Base-by-base conservation (phyloP, 2,888 invertebrate species). In the Litoditis marina region DNA sequence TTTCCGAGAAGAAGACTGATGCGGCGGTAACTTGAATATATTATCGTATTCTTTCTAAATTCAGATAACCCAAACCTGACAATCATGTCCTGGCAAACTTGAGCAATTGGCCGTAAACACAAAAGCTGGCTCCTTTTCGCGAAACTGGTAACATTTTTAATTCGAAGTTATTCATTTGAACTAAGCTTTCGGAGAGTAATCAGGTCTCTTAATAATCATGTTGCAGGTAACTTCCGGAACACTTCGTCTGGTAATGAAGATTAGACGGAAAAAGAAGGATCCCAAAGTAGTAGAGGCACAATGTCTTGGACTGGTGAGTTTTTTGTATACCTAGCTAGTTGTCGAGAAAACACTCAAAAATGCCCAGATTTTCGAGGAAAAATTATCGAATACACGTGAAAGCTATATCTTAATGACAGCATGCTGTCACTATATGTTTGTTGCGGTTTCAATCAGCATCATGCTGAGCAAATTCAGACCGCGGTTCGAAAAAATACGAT, bases 181-280 rank as follows among this genome's bases (percentile, higher is more conserved):
- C n/a, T n/a, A n/a, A n/a, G n/a, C n/a, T n/a, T n/a, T n/a, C n/a
- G n/a, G n/a, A n/a, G n/a, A n/a, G n/a, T n/a, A n/a, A n/a, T n/a
- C n/a, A n/a, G n/a, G n/a, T n/a, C n/a, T n/a, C n/a, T n/a, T n/a
- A n/a, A n/a, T n/a, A n/a, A n/a, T n/a, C n/a, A n/a, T 56, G 25
- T 49, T 65, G 13, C 42, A 71, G 68, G 39, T 69, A 2, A 69
- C 74, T n/a, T 77, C 76, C 13, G 79, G 79, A 39, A 71, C 72
- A 7, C 44, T 78, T 19, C 66, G 76, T 31, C 51, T 79, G 22
- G 78, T 77, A 3, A 68, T 79, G 58, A 74, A 70, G 34, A 52
- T 79, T 7, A 53, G 73, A 32, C 49, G 76, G 30, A 71, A 73
- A 50, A 78, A 78, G 64, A 68, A 52, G 11, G 63, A 69, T 53